Conservation (phyloP, 2,797 vertebrate species). For the Lepidocolaptes lacrymiger region DNA sequence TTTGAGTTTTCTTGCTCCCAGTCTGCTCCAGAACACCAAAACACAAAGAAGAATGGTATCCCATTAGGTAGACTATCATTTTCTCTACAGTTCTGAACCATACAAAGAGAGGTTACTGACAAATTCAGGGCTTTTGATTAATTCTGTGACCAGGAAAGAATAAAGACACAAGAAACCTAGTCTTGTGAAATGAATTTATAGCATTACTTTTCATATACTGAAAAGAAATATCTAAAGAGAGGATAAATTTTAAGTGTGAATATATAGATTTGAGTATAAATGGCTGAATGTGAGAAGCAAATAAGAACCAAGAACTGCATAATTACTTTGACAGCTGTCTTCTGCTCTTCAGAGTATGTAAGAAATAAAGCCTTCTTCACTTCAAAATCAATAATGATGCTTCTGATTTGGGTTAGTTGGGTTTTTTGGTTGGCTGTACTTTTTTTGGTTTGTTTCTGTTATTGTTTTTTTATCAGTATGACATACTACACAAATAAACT, state of each 20-base stretch:
- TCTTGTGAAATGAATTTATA: background rate
- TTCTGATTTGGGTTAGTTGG: background rate
- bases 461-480: background rate
- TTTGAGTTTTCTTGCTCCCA: background rate
- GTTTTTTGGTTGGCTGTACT: background rate
- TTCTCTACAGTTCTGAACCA: background rate
- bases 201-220: background rate
- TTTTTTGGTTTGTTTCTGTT: background rate
- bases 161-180: background rate
- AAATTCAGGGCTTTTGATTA: background rate
- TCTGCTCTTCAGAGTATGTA: background rate
- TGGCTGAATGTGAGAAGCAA: background rate
- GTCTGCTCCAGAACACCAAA: background rate
- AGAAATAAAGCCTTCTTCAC: slow-evolving; percentile 2
- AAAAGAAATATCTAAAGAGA: background rate
- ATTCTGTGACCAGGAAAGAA: background rate
- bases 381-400: slow-evolving; percentile 30
- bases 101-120: background rate
- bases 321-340: background rate
- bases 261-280: background rate
- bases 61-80: background rate
- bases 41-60: background rate
- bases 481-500: background rate
- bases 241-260: background rate
- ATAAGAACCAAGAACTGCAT: background rate